Evolutionary conservation across 1,140 invertebrate species (phyloP), one percentile per base, ranked within the genome.

Genomic region (Pseudomyrmex flavicornis): DNA sequence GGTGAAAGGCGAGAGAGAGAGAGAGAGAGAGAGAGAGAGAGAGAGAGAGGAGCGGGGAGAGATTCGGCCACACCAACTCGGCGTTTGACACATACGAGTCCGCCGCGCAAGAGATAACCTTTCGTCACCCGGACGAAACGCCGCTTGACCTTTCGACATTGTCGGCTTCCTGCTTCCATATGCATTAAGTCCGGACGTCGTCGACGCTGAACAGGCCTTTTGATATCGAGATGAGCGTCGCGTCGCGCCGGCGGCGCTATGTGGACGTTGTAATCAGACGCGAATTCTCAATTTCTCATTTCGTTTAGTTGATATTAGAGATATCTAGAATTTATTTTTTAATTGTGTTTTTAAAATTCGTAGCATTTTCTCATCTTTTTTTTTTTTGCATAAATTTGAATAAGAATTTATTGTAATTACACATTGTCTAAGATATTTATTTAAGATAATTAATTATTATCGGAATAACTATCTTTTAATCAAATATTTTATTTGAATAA

Each of bases 91-190:
- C 87, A 89, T 56, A 68, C 84, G 73, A 69, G 82, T 77, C 59
- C 86, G 83, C 85, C 82, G 85, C 82, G 66, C 62, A 56, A 52
- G 62, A 91, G 91, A 92, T 92, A 91, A 92, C 88, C 91, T 91
- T 85, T 85, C 85, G 85, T 88, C 86, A 85, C 74, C 85, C 87
- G 88, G 89, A 85, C 88, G 75, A 75, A 80, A 82, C 84, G 83
- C 87, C 72, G 77, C 66, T 83, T 80, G 86, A 90, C 83, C 85
- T 90, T 85, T 90, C 82, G 82, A 85, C 75, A 74, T 74, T 76
- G 87, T 66, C 77, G 82, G 73, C 80, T 93, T 92, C 90, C 92
- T 89, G 87, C 83, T 92, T 93, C 92, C 92, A 93, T 93, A 93
- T 93, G 91, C 90, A 93, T 93, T 88, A 91, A 90, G 87, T 85